Conservation (phyloP, 2,888 invertebrate genomes). For the Trissolcus brochymenae region DNA sequence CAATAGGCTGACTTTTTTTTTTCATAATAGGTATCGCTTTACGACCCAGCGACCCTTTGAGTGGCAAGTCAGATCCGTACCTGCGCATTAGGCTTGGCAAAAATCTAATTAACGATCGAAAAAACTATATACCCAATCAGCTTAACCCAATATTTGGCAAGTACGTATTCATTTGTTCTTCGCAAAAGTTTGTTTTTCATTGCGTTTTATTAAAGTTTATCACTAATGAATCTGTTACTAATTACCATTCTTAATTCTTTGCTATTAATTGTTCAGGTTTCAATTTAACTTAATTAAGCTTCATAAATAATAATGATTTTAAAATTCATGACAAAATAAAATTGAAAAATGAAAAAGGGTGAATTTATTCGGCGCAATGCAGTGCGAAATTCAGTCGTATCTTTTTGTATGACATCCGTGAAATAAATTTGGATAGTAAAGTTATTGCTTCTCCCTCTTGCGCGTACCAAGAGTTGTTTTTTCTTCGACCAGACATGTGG, state of each 20-base stretch:
- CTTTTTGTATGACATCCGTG: background rate
- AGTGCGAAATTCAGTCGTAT: background rate
- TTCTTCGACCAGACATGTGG: conserved; percentile 7
- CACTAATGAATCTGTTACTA: background rate
- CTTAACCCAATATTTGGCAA: conserved; percentile 90
- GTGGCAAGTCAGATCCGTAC: conserved; percentile 88
- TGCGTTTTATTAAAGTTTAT: background rate
- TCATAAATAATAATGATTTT: background rate
- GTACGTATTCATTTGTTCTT: conserved; percentile 73
- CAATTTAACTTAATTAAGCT: background rate
- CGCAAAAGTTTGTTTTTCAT: background rate
- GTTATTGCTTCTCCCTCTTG: too few species aligned
- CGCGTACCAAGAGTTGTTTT: background rate
- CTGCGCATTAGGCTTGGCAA: conserved; percentile 83
- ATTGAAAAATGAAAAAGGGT: background rate
- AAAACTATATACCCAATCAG: conserved; percentile 84
- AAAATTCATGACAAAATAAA: background rate
- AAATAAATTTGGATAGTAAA: too few species aligned
- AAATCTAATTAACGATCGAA: conserved; percentile 82
- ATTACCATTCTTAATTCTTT: background rate
- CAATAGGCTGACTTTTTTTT: conserved; percentile 5
- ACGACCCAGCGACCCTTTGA: conserved; percentile 82
- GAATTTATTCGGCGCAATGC: background rate
- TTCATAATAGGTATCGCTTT: conserved; percentile 81
- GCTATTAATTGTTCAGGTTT: background rate